Percentiles rank a stretch among this genome's conserved stretches.
These are phyloP conservation scores for Vultur gryphus DNA, from an alignment of 2,797 vertebrate genomes.

Conservation along the genomic window DNA sequence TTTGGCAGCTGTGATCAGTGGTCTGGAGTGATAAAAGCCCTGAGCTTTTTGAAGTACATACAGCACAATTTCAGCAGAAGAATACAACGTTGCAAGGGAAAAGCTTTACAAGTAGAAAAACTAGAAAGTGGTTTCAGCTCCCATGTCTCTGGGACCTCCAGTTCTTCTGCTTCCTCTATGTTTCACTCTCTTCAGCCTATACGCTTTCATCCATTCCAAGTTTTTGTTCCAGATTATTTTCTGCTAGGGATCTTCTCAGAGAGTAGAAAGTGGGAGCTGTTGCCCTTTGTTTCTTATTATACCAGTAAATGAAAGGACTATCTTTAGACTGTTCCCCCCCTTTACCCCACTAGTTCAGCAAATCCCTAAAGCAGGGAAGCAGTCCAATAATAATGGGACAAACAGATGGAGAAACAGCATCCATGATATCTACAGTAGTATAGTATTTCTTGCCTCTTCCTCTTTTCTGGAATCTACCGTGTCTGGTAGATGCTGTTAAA, in stretches of 20 bases:
- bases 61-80: neutral
- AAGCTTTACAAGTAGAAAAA: neutral
- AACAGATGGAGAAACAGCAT: slow-evolving; percentile 39
- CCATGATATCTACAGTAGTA: neutral
- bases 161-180: neutral
- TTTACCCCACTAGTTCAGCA: neutral
- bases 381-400: neutral
- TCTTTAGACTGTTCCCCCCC: neutral
- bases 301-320: neutral
- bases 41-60: neutral
- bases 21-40: neutral
- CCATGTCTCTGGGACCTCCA: neutral
- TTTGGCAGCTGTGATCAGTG: neutral
- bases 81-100: neutral
- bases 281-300: neutral
- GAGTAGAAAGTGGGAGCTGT: neutral
- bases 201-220: neutral
- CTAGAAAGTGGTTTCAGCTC: neutral
- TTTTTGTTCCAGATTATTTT: neutral
- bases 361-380: neutral
- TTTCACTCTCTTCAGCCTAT: neutral
- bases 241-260: neutral
- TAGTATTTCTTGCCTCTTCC: slow-evolving; percentile 24
- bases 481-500: neutral
- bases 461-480: neutral